phyloP scores from a whole-genome alignment of 1,140 invertebrate species.

The honey bee (Apis mellifera) region Amel_HAv3.1 CM009932.2:7878501-7879000 shows the following conservation, averaged over 20 bases:
- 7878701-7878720: constrained; percentile 41
- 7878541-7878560: constrained; percentile 68
- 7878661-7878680: constrained; percentile 44
- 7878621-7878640: not conserved
- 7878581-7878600: constrained; percentile 76
- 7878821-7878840: not conserved
- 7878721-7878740: not conserved
- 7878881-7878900: too few relatives aligned
- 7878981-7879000: too few relatives aligned
- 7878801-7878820: not conserved
- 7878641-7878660: not conserved
- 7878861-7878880: too few relatives aligned
- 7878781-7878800: not conserved
- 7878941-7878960: too few relatives aligned
- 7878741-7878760: constrained; percentile 26
- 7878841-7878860: too few relatives aligned
- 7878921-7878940: too few relatives aligned
- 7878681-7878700: constrained; percentile 47
- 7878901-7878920: too few relatives aligned
- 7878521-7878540: constrained; percentile 68
- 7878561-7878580: constrained; percentile 78
- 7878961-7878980: too few relatives aligned
- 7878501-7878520: constrained; percentile 72
- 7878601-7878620: constrained; percentile 66
- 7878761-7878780: constrained; percentile 34